Evolutionary conservation across 2,113 vertebrate species (phyloP), one percentile per base, ranked within the genome.

Genomic region (Tympanuchus pallidicinctus): DNA sequence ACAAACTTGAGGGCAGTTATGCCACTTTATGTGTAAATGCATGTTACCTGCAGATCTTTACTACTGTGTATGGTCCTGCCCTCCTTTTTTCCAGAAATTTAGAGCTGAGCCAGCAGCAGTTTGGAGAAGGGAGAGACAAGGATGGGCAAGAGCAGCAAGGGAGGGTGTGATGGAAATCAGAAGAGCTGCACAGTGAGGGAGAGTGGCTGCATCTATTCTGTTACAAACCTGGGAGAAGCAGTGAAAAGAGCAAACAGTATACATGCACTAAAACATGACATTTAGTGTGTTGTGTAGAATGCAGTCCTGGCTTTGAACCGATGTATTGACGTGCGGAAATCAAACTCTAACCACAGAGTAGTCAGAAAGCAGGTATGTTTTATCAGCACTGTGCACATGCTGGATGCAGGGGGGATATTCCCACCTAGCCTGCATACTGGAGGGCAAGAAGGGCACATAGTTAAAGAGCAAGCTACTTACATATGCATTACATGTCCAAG

Each of bases 1-100:
- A 16, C n/a, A n/a, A 54, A 0, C 0, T 2, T 3, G 60, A 57
- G 34, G 61, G 7, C 1, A 1, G 17, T 85, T 71, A 6, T 8
- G 21, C 8, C 36, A 15, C 19, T 28, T 36, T 61, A 18, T 64
- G 50, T 65, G 60, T 73, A 81, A 85, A 47, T 54, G 43, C 12
- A 1, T 82, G 36, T 11, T 18, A 7, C 5, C 4, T 34, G 42
- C n/a, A 59, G 32, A 25, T 75, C 2, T 86, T 47, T 42, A n/a
- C 8, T 86, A n/a, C 25, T 34, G 0, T 15, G 6, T 52, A 45
- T 42, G 9, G 40, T 28, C 24, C 28, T 71, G 50, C 34, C 57
- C 57, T 21, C 36, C 34, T 72, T 1, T 1, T 0, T 27, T 60
- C 38, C 42, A 72, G 59, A 17, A 22, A 14, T 65, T 54, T 67